A percentile compares a stretch with the other conserved stretches of the same genome.
phyloP scores from a whole-genome alignment of 2,797 vertebrate genomes.

The Malacoctenus gilli region DNA sequence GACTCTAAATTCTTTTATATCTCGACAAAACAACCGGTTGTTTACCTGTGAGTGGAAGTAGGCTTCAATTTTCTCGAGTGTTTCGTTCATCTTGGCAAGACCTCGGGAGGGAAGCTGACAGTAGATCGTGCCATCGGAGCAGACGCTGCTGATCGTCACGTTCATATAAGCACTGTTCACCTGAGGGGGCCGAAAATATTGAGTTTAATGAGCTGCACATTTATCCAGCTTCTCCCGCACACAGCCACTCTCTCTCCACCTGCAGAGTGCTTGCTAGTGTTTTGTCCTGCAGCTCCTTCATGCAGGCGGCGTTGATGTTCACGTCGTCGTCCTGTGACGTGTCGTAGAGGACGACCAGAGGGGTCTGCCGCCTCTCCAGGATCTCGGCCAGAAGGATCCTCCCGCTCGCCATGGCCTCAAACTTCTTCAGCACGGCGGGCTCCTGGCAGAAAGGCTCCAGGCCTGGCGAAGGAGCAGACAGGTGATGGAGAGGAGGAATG shows the following conservation, averaged over 20 bases:
- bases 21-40: too few relatives aligned
- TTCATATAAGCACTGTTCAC: conserved; percentile 89
- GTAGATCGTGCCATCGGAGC: conserved; percentile 92
- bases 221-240: not conserved
- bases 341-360: conserved; percentile 92
- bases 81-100: conserved; percentile 85
- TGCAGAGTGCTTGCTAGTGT: conserved; percentile 86
- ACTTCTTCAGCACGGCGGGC: conserved; percentile 85
- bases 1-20: too few relatives aligned
- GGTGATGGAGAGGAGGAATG: conserved; percentile 1
- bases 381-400: conserved; percentile 95
- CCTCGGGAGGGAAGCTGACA: conserved; percentile 93
- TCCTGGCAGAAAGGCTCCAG: conserved; percentile 91
- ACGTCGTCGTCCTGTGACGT: conserved; percentile 97
- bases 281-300: conserved; percentile 89
- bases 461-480: conserved; percentile 73
- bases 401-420: conserved; percentile 89
- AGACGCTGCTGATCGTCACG: conserved; percentile 90
- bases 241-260: conserved; percentile 70
- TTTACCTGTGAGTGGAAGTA: conserved; percentile 89
- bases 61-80: conserved; percentile 86
- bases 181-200: conserved; percentile 69
- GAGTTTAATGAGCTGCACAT: not conserved
- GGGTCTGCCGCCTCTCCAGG: conserved; percentile 83
- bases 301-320: conserved; percentile 93